Evolutionary conservation across 2,888 invertebrate genomes (phyloP), one percentile per base, ranked within the genome.

Genomic region (Hyposoter didymator): DNA sequence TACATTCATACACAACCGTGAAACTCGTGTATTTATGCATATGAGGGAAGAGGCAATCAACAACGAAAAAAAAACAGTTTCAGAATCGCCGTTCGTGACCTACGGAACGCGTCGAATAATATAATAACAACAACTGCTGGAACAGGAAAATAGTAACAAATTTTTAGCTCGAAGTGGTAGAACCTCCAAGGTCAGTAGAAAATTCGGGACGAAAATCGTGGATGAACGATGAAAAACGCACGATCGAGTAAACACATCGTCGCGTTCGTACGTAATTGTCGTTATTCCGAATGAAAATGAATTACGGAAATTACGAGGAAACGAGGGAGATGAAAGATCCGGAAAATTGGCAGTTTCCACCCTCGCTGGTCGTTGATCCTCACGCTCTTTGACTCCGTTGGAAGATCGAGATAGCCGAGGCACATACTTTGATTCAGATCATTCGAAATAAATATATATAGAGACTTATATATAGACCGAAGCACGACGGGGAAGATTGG

Each of bases 41-140:
- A 78, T 49, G 82, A 62, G 75, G 59, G 47, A 73, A 67, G 12
- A 47, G 17, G 43, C 45, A 43, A 47, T 14, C 32, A 6, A 12
- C 35, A 32, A 28, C 6, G 7, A 74, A 45, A 47, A 62, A 39
- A 39, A 39, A 39, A 62, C 39, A 52, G 28, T 67, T 43, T 67
- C 52, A 28, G 43, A 43, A 55, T 22, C 8, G 64, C 14, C 62
- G 74, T 74, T 78, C 82, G 70, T 79, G 82, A 79, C 82, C 75
- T 79, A 78, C 73, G 72, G 66, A 66, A 43, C 43, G 22, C 43
- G 22, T n/a, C 22, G 22, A 67, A 67, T 47, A 72, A 45, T 47
- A 45, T 47, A 67, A 45, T 28, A 62, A 67, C 17, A 47, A 39
- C 35, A 55, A 55, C 5, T 4, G 47, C 35, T 17, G 4, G 22